Evolutionary conservation across 2,888 invertebrate genomes (phyloP), one percentile per base, ranked within the genome.

Genomic region (Dasypolia templi): DNA sequence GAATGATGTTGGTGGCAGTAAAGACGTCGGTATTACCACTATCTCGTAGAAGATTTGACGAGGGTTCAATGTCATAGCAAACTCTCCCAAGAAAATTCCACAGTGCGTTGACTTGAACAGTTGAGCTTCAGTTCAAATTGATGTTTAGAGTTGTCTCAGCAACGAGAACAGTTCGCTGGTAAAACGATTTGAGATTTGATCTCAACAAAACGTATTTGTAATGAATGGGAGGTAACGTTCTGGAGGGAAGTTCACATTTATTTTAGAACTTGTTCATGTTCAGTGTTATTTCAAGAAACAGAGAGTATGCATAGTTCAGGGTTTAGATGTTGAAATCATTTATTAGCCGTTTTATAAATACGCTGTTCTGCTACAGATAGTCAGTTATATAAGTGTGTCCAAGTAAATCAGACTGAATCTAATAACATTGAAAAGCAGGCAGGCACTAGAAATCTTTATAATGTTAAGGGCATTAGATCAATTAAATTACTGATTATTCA

Each of bases 1-100:
- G 86, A 88, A 86, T 82, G 82, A 80, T 80, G 76, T 59, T 78
- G 76, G 77, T 39, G 86, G 91, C 91, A 93, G 91, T 95, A 94
- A 93, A 94, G 93, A 94, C 94, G 93, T 90, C 93, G 92, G 92
- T 87, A 93, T 91, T 88, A 89, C 88, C 83, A 74, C 86, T 85
- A 87, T 90, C 86, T 71, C 69, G 83, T 79, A 80, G 77, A 79
- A 87, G 86, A 89, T 88, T 89, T 89, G 92, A 92, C 85, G 89
- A 90, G 89, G 89, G 91, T 92, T 90, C 91, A 77, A 64, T 76
- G 79, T 77, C 73, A 58, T 86, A 87, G 86, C 85, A 82, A 87
- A 84, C 72, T 85, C 86, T 83, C 44, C 69, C 72, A 83, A 83
- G 86, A 85, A 88, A 90, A 90, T 84, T 81, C 75, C 83, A 84